Base-by-base conservation (phyloP, 2,888 invertebrate species). In the Tribolium freemani region DNA sequence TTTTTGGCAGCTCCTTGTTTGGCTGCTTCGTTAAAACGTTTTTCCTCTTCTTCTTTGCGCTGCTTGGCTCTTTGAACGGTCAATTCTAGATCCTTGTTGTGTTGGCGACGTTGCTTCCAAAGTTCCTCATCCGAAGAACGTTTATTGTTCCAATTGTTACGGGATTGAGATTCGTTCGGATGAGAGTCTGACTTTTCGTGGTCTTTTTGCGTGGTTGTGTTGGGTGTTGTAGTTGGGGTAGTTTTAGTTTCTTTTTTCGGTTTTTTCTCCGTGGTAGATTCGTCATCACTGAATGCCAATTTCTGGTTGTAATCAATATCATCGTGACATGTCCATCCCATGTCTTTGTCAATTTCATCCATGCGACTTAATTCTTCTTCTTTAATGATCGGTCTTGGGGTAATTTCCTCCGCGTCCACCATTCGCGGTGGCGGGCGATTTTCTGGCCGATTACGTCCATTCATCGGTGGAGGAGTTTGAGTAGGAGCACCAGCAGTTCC, bases 281-380 rank as follows among this genome's bases (percentile, higher is more conserved):
- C 97, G 82, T 97, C 97, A 87, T 98, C 97, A 83, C 97, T 97
- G 87, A 97, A 98, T 78, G 95, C 93, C 84, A 98, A 88, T 87
- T 96, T 97, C 88, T 96, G 95, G 88, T 96, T 95, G 85, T 97
- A 97, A 87, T 97, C 97, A 84, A 97, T 95, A 85, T 96, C 96
- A 84, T 96, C 96, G 82, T 95, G 93, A 78, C 93, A 93, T 71
- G 95, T 94, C 98, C 98, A 98, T 75, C 96, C 96, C 82, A 94
- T 93, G 83, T 96, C 94, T 81, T 94, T 92, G 51, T 94, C 91
- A 79, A 97, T 94, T 84, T 96, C 94, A 87, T 97, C 97, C 89
- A 98, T 93, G 71, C 95, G 94, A 82, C 93, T 95, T 81, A 98
- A 90, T 86, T 97, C 96, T 85, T 97, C 96, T 84, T 97, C 96